Evolutionary conservation across 2,113 vertebrate species (phyloP).

Genomic region (Larimichthys polyactis): DNA sequence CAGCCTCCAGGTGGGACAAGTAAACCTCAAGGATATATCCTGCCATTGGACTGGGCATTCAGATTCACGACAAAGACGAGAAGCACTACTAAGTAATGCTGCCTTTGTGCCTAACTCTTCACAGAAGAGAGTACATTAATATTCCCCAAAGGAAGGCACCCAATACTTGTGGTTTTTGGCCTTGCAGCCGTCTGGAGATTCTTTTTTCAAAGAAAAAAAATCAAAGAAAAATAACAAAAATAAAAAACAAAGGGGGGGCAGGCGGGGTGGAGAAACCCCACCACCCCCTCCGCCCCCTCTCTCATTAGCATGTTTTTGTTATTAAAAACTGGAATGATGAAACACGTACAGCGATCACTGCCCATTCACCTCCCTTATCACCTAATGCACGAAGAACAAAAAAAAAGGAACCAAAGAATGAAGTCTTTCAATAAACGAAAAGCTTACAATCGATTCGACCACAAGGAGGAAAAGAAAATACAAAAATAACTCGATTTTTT

Average conservation of each 20-base stretch:
- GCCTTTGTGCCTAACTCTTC: slow-evolving; percentile 98
- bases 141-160: slow-evolving; percentile 99
- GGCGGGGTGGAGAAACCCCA: slow-evolving; percentile 38
- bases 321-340: slow-evolving; percentile 96
- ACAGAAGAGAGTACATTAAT: slow-evolving; percentile 96
- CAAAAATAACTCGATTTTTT: slow-evolving; percentile 86
- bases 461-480: slow-evolving; percentile 87
- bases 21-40: slow-evolving; percentile 97
- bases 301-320: slow-evolving; percentile 64
- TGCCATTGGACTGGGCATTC: slow-evolving; percentile 97
- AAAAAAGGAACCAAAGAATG: slow-evolving; percentile 89
- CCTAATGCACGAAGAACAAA: slow-evolving; percentile 91
- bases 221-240: slow-evolving; percentile 12
- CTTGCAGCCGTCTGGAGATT: slow-evolving; percentile 98
- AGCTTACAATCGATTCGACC: slow-evolving; percentile 89
- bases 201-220: slow-evolving; percentile 72
- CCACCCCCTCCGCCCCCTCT: slow-evolving; percentile 20
- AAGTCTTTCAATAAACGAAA: slow-evolving; percentile 91
- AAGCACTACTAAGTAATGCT: slow-evolving; percentile 94
- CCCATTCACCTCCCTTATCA: slow-evolving; percentile 93
- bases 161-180: slow-evolving; percentile 98
- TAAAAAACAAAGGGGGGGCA: slow-evolving; percentile 3
- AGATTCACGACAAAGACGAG: slow-evolving; percentile 92
- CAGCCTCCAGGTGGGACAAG: slow-evolving; percentile 98
- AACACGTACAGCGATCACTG: slow-evolving; percentile 94